Evolutionary conservation across 2,797 vertebrate species (phyloP).

Genomic region (Leuciscus waleckii): DNA sequence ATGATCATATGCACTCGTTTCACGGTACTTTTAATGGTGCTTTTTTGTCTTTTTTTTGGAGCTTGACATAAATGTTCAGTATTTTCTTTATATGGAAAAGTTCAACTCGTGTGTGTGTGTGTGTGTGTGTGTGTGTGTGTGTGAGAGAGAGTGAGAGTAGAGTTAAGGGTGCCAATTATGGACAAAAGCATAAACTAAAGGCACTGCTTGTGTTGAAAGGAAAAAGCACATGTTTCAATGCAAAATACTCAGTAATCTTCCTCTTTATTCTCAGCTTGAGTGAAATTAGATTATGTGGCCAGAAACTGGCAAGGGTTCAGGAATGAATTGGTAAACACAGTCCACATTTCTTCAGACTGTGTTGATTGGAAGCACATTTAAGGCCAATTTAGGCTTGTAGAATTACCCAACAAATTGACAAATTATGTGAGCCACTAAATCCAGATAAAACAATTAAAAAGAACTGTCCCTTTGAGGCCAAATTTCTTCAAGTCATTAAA

Average conservation of each 20-base stretch:
- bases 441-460: neutral
- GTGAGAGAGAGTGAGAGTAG: too few relatives aligned
- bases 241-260: neutral
- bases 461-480: neutral
- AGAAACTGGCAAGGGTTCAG: neutral
- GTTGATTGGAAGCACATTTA: slow-evolving; percentile 18
- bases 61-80: neutral
- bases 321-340: neutral
- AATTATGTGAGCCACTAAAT: slow-evolving; percentile 37
- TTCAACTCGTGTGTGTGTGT: neutral
- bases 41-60: neutral
- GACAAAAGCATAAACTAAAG: neutral
- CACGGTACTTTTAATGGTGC: neutral
- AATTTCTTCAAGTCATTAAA: neutral
- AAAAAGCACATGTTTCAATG: neutral
- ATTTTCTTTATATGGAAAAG: neutral
- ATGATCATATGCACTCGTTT: neutral
- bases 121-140: neutral
- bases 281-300: neutral
- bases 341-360: neutral
- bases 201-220: neutral
- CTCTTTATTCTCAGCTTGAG: neutral
- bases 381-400: slow-evolving; percentile 36
- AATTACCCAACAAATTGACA: slow-evolving; percentile 60
- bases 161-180: slow-evolving; percentile 15